Evolutionary conservation across 2,888 invertebrate species (phyloP).

Genomic region (Atethmia centrago): DNA sequence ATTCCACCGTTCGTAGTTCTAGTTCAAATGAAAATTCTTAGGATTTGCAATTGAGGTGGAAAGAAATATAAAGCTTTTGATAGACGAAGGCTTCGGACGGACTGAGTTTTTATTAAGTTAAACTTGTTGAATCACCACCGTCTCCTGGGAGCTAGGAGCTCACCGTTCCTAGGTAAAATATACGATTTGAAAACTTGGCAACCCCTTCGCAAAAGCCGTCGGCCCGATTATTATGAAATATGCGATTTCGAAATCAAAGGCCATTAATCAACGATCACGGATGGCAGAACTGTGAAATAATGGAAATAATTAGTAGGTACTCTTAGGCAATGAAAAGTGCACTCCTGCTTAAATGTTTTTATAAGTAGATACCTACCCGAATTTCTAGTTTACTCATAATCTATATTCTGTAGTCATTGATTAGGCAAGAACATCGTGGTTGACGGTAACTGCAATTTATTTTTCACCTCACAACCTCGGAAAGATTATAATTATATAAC

Average conservation of each 20-base stretch:
- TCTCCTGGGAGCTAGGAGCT: conserved; percentile 55
- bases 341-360: neutral
- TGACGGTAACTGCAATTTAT: neutral
- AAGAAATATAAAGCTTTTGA: conserved; percentile 54
- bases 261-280: conserved; percentile 12
- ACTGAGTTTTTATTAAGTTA: conserved; percentile 74
- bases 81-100: conserved; percentile 58
- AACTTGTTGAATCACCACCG: conserved; percentile 70
- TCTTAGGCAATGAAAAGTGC: neutral
- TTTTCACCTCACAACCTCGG: too few relatives aligned
- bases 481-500: too few relatives aligned
- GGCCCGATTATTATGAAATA: conserved; percentile 19
- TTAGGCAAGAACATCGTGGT: neutral
- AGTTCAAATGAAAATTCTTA: conserved; percentile 28
- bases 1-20: neutral
- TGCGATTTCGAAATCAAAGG: conserved; percentile 6
- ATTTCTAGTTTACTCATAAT: neutral
- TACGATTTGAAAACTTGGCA: conserved; percentile 48
- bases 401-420: neutral
- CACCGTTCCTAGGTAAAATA: conserved; percentile 59
- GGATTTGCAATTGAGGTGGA: conserved; percentile 45
- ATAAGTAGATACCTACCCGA: neutral
- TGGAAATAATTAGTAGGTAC: neutral
- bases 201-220: conserved; percentile 25
- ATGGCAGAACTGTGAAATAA: neutral